Evolutionary conservation across 2,797 vertebrate species (phyloP).

Genomic region (Lophius americanus): DNA sequence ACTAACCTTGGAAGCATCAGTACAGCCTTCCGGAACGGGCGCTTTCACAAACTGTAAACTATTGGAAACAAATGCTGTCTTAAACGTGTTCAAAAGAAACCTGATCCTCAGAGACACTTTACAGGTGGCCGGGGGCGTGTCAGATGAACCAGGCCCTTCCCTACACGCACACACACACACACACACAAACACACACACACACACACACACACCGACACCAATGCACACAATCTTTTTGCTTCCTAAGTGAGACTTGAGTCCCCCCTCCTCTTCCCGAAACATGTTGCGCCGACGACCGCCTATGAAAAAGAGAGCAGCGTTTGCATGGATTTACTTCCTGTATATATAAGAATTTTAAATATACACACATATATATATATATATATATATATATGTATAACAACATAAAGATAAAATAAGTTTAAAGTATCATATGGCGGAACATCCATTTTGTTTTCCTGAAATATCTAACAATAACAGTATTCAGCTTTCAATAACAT

Average conservation of each 20-base stretch:
- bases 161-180: conserved; percentile 14
- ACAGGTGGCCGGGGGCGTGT: conserved; percentile 73
- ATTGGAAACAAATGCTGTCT: conserved; percentile 74
- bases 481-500: not conserved
- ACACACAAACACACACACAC: conserved; percentile 19
- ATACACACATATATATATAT: not conserved
- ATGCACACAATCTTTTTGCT: conserved; percentile 38
- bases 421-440: too few relatives aligned
- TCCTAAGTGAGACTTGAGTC: conserved; percentile 36
- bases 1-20: conserved; percentile 52
- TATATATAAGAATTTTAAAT: not conserved
- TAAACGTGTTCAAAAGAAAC: conserved; percentile 81
- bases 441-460: not conserved
- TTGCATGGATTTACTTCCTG: not conserved
- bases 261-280: conserved; percentile 6
- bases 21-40: conserved; percentile 62
- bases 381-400: not conserved
- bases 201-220: conserved; percentile 20
- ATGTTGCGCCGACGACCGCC: conserved; percentile 31
- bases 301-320: conserved; percentile 38
- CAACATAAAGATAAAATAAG: not conserved
- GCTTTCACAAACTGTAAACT: conserved; percentile 73
- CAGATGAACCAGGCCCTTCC: conserved; percentile 32
- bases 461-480: not conserved
- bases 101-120: conserved; percentile 72